Evolutionary conservation across 2,888 invertebrate species (phyloP), one percentile per base, ranked within the genome.

Genomic region (Drosophila sordidula): DNA sequence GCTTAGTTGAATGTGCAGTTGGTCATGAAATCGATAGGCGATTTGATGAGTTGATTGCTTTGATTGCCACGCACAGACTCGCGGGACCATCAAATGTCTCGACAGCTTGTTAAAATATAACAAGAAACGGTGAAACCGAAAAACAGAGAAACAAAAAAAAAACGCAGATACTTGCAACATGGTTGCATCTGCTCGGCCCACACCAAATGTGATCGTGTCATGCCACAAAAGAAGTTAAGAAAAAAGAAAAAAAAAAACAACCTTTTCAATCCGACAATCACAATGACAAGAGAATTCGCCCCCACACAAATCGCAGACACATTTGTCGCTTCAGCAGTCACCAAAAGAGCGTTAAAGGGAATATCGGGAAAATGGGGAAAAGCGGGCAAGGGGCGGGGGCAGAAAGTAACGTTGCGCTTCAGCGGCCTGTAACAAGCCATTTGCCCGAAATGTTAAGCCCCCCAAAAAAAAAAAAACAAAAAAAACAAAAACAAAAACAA

Each of bases 321-420:
- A 83, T 83, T 87, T 83, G 85, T 87, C 83, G 87, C 87, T 85
- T 87, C 72, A 79, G 46, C 83, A 70, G 64, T 44, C 85, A 84
- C 74, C 61, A 46, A 64, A 64, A 67, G 74, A 76, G 41, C 16
- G 11, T 32, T 29, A 29, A 29, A 29, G 29, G 29, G 29, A 29
- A 29, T 9, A 29, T 29, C 29, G 9, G 29, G 29, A 29, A 36
- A 36, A 14, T 14, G 6, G 5, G 25, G 42, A 9, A 4, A 26
- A 29, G 9, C 18, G 8, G 11, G 8, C 41, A 25, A 6, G 6
- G 42, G 39, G 22, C 14, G 34, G 16, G 12, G 6, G 29, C 52
- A 49, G 67, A 75, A 75, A 75, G 73, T 76, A 68, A 45, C 59
- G 85, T 78, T 84, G 72, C 85, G 83, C 87, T 78, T 78, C 76